phyloP scores from a whole-genome alignment of 2,797 vertebrate species.

The Hozukius guyotensis region DNA sequence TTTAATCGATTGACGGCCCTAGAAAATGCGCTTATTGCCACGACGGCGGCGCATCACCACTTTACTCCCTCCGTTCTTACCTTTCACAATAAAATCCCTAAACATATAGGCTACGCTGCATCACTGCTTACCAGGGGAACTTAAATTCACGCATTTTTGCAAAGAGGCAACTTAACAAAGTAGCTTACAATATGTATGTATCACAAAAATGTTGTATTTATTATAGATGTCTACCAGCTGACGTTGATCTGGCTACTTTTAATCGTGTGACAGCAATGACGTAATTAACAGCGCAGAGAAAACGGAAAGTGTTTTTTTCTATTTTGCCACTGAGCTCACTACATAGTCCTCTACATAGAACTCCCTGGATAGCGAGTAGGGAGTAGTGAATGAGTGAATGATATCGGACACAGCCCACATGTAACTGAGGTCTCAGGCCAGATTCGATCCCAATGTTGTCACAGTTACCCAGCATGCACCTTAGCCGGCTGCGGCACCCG shows the following conservation, averaged over 20 bases:
- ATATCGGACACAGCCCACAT: background rate
- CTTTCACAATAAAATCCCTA: too few relatives aligned
- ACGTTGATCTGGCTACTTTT: background rate
- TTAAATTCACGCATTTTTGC: too few relatives aligned
- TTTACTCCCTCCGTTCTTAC: too few relatives aligned
- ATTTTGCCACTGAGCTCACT: too few relatives aligned
- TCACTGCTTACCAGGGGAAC: background rate
- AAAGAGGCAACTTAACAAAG: background rate
- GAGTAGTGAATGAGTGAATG: background rate
- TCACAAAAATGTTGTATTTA: background rate
- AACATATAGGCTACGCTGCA: too few relatives aligned
- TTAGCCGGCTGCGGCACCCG: background rate
- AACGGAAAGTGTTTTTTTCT: background rate
- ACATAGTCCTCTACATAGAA: too few relatives aligned
- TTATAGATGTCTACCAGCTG: background rate
- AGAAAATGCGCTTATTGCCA: too few relatives aligned
- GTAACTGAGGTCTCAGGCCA: slow-evolving; percentile 1
- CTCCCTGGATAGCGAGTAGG: too few relatives aligned
- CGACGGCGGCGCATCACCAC: too few relatives aligned
- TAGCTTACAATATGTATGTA: background rate
- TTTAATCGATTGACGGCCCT: too few relatives aligned
- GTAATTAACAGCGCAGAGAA: background rate
- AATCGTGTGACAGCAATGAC: background rate
- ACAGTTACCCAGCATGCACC: slow-evolving; percentile 29
- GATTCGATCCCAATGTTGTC: slow-evolving; percentile 12